Evolutionary conservation across 2,888 invertebrate genomes (phyloP), one percentile per base, ranked within the genome.

Genomic region (Diarsia dahlii): DNA sequence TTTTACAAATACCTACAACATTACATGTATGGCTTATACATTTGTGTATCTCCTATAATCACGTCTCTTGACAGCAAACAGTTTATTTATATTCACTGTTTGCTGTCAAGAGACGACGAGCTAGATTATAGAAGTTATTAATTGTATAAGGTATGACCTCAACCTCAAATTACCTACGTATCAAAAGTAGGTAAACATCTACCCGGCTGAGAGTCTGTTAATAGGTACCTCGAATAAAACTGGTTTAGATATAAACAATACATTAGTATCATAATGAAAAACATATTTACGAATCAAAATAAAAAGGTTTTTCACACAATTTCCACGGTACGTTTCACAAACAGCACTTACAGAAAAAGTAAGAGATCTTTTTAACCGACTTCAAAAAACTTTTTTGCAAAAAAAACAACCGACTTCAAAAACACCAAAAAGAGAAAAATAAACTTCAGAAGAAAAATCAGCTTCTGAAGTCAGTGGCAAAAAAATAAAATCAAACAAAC

Each of bases 81-180:
- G 34, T n/a, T n/a, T n/a, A n/a, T n/a, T n/a, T n/a, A n/a, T n/a
- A n/a, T n/a, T n/a, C n/a, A n/a, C n/a, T n/a, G n/a, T n/a, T n/a
- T n/a, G n/a, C n/a, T n/a, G n/a, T n/a, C n/a, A n/a, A n/a, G n/a
- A n/a, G n/a, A n/a, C n/a, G n/a, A n/a, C n/a, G n/a, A n/a, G n/a
- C n/a, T n/a, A 65, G 23, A 68, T 39, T 28, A 23, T 39, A 65
- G 10, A 20, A 58, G 18, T 60, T 34, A 82, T 63, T 39, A 52
- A 74, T 45, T 39, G 23, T 46, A 50, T 58, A 46, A 46, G 52
- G 8, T 34, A 50, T 45, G 67, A 80, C 65, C 80, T 74, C 65
- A 84, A 86, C 84, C 74, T 76, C 52, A 64, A 80, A 76, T 68
- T 67, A 70, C 46, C 50, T 50, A 39, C 46, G 50, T 50, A 39